Conservation (phyloP, 2,888 invertebrate species). For the Thera britannica region DNA sequence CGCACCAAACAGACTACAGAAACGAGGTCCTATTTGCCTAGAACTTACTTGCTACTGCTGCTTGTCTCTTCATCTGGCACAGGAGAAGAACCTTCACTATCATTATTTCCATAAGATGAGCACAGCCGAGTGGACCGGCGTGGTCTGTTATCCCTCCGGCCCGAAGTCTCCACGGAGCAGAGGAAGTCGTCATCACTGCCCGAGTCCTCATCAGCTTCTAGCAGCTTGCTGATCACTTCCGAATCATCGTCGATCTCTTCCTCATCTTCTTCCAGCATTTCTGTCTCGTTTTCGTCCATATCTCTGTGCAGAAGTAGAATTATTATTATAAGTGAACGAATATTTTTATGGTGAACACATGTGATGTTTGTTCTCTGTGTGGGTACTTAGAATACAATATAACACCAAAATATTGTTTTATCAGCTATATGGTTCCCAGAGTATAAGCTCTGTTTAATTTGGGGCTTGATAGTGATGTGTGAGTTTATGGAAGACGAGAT, state of each 20-base stretch:
- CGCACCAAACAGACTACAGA: not conserved
- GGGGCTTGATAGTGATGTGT: too few relatives aligned
- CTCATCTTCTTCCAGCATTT: constrained; percentile 54
- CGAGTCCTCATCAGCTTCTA: constrained; percentile 67
- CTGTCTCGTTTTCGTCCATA: constrained; percentile 49
- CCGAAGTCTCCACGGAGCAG: constrained; percentile 53
- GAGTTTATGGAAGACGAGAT: too few relatives aligned
- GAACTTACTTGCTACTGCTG: constrained; percentile 49
- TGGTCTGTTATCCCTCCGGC: constrained; percentile 45
- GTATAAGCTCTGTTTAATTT: too few relatives aligned
- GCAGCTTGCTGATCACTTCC: constrained; percentile 72
- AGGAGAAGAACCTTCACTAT: constrained; percentile 52
- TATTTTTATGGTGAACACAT: too few relatives aligned
- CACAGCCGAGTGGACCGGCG: constrained; percentile 61
- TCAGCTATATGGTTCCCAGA: too few relatives aligned
- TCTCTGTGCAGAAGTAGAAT: constrained; percentile 39
- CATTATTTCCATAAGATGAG: constrained; percentile 54
- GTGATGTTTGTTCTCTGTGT: too few relatives aligned
- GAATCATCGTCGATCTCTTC: constrained; percentile 71
- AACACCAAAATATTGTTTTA: too few relatives aligned
- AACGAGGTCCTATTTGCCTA: not conserved
- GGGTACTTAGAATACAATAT: too few relatives aligned
- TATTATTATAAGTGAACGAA: not conserved
- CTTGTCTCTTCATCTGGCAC: constrained; percentile 49
- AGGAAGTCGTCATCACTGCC: constrained; percentile 67